These are phyloP conservation scores for Rhadina sibilatrix DNA, from an alignment of 2,113 vertebrate species.

Conservation along the genomic window DNA sequence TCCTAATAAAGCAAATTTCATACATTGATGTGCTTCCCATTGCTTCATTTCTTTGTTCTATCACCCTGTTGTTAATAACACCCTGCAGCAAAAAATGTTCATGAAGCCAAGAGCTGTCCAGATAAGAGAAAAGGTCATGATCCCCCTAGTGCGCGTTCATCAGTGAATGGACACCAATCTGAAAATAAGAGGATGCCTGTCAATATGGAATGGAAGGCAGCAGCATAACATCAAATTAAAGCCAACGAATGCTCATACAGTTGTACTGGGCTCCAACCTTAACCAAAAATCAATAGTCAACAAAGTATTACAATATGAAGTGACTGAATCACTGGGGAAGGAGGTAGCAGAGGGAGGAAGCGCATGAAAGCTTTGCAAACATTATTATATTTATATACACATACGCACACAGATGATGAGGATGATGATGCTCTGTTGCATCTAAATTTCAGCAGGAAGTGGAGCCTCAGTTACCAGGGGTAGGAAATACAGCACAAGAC, in stretches of 20 bases:
- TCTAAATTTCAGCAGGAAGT: neutral
- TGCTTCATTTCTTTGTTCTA: constrained; percentile 76
- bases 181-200: constrained; percentile 73
- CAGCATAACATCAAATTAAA: constrained; percentile 75
- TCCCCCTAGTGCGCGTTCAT: constrained; percentile 71
- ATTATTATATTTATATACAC: neutral
- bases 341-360: constrained; percentile 28
- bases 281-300: constrained; percentile 80
- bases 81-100: constrained; percentile 81
- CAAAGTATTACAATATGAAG: constrained; percentile 76
- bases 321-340: constrained; percentile 60
- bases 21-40: constrained; percentile 68
- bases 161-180: constrained; percentile 75
- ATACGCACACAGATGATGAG: neutral
- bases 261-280: constrained; percentile 70
- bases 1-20: constrained; percentile 75
- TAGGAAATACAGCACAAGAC: neutral
- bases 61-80: constrained; percentile 77
- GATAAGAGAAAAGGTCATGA: constrained; percentile 81
- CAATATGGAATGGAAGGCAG: constrained; percentile 72
- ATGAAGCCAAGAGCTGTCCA: constrained; percentile 79
- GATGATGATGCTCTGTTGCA: neutral
- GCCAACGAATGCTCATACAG: constrained; percentile 72
- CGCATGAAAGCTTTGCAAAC: constrained; percentile 35
- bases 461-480: neutral